Conservation (phyloP, 1,140 invertebrate species). For the Papilio polyxenes region DNA sequence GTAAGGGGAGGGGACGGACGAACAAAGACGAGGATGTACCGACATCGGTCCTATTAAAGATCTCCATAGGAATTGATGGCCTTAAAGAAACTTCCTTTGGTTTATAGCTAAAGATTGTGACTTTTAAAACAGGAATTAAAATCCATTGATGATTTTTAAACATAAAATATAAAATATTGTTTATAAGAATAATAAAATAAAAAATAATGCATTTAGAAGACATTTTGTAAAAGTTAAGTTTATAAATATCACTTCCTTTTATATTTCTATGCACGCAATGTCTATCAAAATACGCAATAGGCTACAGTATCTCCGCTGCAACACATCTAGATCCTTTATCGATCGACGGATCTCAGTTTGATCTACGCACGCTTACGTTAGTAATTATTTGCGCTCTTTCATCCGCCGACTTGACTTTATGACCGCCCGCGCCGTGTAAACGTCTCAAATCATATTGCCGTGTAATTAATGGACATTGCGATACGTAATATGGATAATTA, state of each 20-base stretch:
- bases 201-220: too few species aligned
- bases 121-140: too few species aligned
- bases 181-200: too few species aligned
- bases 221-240: too few species aligned
- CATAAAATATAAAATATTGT: too few species aligned
- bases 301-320: slow-evolving; percentile 55
- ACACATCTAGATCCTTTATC: slow-evolving; percentile 75
- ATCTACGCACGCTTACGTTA: slow-evolving; percentile 77
- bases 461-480: slow-evolving; percentile 72
- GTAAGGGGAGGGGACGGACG: slow-evolving; percentile 57
- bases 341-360: slow-evolving; percentile 75
- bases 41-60: slow-evolving; percentile 32
- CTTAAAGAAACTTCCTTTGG: slow-evolving; percentile 30
- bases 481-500: slow-evolving; percentile 63
- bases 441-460: slow-evolving; percentile 72
- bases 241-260: too few species aligned
- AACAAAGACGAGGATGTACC: slow-evolving; percentile 58
- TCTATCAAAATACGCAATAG: slow-evolving; percentile 58
- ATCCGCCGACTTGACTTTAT: slow-evolving; percentile 74
- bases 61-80: slow-evolving; percentile 36
- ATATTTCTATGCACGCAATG: slow-evolving; percentile 47
- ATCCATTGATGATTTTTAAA: too few species aligned
- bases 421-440: slow-evolving; percentile 69
- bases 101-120: neutral
- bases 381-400: slow-evolving; percentile 78